Conservation (phyloP, 1,140 invertebrate genomes). For the Sipha flava region DNA sequence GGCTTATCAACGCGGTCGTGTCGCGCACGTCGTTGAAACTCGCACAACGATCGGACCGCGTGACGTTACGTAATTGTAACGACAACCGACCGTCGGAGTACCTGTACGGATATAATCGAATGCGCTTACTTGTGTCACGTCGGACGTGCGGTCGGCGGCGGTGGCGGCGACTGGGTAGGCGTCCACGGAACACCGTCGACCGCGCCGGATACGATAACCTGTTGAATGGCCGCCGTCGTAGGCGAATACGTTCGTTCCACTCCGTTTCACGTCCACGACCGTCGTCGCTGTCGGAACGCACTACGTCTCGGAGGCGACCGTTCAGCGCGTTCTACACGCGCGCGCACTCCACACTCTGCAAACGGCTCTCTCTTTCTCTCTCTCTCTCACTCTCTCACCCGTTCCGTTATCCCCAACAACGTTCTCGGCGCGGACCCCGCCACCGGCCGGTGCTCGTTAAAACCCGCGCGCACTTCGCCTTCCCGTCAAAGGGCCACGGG, state of each 20-base stretch:
- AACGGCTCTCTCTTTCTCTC: too few species aligned
- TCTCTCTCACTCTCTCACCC: too few species aligned
- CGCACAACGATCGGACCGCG: too few species aligned
- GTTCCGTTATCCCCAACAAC: too few species aligned
- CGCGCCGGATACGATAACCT: neutral
- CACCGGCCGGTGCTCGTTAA: neutral
- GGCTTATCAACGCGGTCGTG: neutral
- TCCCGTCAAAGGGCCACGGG: too few species aligned
- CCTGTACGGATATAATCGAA: too few species aligned
- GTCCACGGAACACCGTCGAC: neutral
- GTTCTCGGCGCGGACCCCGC: too few species aligned
- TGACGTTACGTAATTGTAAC: too few species aligned
- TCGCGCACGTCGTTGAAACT: neutral
- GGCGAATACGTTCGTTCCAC: neutral
- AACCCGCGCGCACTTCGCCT: neutral
- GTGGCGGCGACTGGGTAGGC: neutral
- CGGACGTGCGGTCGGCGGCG: neutral
- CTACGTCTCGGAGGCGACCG: neutral
- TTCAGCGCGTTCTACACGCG: neutral
- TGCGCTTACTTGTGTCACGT: conserved; percentile 2
- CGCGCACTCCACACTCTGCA: too few species aligned
- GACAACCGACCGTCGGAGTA: too few species aligned
- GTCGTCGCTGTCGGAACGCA: neutral
- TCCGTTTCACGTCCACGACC: neutral
- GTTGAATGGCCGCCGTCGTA: conserved; percentile 19